These are phyloP conservation scores for Syrmaticus mikado DNA, from an alignment of 2,113 vertebrate genomes.

Conservation along the genomic window DNA sequence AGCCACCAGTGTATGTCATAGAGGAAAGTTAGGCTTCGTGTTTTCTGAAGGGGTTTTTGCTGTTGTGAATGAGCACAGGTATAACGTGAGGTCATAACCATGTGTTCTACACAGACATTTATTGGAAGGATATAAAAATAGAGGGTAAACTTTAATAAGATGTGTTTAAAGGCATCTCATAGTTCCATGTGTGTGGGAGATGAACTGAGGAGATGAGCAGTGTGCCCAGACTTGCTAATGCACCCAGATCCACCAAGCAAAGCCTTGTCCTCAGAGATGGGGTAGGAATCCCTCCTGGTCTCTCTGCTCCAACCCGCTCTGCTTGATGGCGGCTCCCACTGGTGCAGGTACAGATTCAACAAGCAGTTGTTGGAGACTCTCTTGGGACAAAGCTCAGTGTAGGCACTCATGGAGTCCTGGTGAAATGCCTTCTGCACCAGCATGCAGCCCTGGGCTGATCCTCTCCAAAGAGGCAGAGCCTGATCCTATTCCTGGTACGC, in stretches of 20 bases:
- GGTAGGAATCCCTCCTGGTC: not conserved
- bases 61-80: not conserved
- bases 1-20: not conserved
- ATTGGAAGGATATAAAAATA: conserved; percentile 27
- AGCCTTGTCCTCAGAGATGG: not conserved
- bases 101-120: not conserved
- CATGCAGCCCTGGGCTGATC: not conserved
- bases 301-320: not conserved
- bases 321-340: not conserved
- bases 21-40: accelerated
- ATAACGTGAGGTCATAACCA: not conserved
- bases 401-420: not conserved
- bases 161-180: accelerated
- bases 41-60: not conserved
- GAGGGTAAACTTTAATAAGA: not conserved
- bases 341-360: not conserved
- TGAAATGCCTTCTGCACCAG: not conserved
- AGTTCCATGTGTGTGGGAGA: not conserved
- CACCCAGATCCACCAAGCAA: not conserved
- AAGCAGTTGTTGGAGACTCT: not conserved
- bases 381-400: not conserved
- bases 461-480: not conserved
- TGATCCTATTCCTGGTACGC: accelerated
- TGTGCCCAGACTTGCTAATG: accelerated
- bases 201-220: not conserved